phyloP scores from a whole-genome alignment of 2,888 invertebrate genomes.

The Onthophagus sagittarius region DNA sequence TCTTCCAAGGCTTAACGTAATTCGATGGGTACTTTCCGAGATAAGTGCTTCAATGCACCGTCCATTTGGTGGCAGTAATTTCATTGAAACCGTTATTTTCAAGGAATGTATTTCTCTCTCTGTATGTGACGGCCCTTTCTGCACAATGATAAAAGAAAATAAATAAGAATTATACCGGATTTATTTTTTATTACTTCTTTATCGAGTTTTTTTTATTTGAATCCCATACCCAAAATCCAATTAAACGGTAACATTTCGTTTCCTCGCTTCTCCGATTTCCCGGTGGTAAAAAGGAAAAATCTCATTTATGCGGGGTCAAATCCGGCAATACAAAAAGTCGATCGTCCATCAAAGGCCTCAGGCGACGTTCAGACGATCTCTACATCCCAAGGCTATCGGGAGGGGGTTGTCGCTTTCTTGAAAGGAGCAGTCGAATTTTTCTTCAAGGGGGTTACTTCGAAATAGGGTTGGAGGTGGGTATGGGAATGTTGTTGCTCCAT shows the following conservation, averaged over 20 bases:
- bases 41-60: neutral
- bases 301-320: conserved; percentile 12
- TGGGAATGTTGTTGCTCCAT: neutral
- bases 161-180: too few species aligned
- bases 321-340: conserved; percentile 10
- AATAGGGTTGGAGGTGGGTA: neutral
- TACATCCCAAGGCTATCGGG: neutral
- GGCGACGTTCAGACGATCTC: neutral
- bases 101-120: neutral
- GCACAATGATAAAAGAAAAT: too few species aligned
- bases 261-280: neutral
- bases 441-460: neutral
- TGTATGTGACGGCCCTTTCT: too few species aligned
- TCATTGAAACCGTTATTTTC: neutral
- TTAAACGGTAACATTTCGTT: neutral
- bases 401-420: neutral
- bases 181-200: too few species aligned
- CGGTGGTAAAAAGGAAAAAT: conserved; percentile 2
- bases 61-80: neutral
- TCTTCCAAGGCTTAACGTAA: neutral
- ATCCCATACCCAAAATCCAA: neutral
- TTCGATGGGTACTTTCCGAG: neutral
- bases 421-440: neutral
- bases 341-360: conserved; percentile 7
- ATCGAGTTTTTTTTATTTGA: neutral